Conservation (phyloP, 1,140 invertebrate genomes). For the Cherax destructor region DNA sequence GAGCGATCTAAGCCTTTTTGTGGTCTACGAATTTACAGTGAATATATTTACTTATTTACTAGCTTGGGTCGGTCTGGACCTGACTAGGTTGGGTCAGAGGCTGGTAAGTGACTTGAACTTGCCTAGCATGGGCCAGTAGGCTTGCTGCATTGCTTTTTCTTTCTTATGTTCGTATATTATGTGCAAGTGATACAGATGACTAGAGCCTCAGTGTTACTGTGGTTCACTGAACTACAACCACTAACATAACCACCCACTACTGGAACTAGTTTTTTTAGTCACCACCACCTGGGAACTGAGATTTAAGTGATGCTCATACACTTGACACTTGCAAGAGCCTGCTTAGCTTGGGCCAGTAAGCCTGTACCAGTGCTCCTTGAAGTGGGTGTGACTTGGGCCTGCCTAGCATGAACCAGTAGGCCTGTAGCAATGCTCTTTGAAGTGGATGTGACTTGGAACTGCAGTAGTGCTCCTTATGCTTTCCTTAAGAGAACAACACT, state of each 20-base stretch:
- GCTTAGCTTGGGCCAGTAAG: too few species aligned
- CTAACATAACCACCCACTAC: background rate
- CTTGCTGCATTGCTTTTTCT: too few species aligned
- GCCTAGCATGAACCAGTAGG: too few species aligned
- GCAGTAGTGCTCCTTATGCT: too few species aligned
- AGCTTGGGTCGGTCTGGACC: too few species aligned
- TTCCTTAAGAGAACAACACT: background rate
- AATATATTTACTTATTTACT: background rate
- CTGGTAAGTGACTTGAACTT: too few species aligned
- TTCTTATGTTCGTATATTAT: background rate
- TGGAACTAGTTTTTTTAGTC: background rate
- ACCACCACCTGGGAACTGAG: background rate
- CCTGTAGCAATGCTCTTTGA: too few species aligned
- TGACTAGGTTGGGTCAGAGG: too few species aligned
- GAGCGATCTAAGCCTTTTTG: background rate
- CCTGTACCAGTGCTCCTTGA: too few species aligned
- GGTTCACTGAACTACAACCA: constrained; percentile 5
- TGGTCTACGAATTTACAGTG: background rate
- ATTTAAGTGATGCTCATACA: background rate
- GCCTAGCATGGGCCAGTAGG: too few species aligned
- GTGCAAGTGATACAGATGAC: background rate
- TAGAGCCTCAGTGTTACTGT: constrained; percentile 3
- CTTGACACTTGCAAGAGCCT: background rate
- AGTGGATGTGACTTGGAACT: too few species aligned
- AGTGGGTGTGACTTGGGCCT: too few species aligned